Base-by-base conservation (phyloP, 2,113 vertebrate species). In the Salvelinus fontinalis region DNA sequence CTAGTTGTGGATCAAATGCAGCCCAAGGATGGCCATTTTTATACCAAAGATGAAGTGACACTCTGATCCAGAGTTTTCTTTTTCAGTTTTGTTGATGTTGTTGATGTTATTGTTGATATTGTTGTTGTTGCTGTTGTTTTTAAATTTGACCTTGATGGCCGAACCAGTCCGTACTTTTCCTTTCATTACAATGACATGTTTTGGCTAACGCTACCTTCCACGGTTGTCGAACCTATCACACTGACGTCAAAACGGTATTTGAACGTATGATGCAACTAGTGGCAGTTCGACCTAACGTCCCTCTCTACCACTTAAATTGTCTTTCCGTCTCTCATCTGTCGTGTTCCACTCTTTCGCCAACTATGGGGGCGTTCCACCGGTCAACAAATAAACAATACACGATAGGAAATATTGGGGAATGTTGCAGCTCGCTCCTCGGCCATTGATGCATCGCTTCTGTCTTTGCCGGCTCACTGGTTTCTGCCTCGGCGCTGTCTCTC, bases 41-140 rank as follows among this genome's bases (percentile, higher is more conserved):
- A 98, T 98, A 99, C 97, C 97, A 99, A 99, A 99, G 97, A 98
- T 95, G 94, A 97, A 96, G 95, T 95, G 94, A 96, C 92, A 94
- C 94, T 95, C 95, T 92, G 88, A 92, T 90, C 74, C 88, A 90
- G 88, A 87, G 87, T 89, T 88, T 82, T 73, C 82, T 75, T 82
- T 74, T 86, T 86, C 39, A 44, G 39, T 44, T 44, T 44, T 3
- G 9, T 44, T 44, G 39, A 44, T 44, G 39, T 11, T 44, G 39
- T 44, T 44, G 39, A 44, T 44, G 39, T 44, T 11, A 11, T 44
- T 44, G 39, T 44, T 44, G 39, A 44, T 44, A 11, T 44, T 12
- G 76, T 49, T 59, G 74, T 78, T 89, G 88, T 84, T 87, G 85
- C 73, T 89, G 91, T 90, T 84, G 85, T 89, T 90, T 88, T 91